Evolutionary conservation across 1,140 invertebrate genomes (phyloP), one percentile per base, ranked within the genome.

Genomic region (Papilio machaon): DNA sequence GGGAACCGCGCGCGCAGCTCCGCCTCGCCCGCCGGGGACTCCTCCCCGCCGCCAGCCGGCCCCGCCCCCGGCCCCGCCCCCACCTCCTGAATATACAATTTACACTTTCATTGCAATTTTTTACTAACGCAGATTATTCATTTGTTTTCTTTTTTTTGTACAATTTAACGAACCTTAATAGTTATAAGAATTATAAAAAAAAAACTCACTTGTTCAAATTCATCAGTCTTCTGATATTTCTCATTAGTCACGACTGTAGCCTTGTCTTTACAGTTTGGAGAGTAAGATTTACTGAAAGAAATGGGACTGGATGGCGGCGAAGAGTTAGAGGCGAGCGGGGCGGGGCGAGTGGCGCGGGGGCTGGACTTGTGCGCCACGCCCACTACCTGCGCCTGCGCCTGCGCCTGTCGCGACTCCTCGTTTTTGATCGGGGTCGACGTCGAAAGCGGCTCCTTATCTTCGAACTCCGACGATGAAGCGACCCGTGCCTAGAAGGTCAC

Each of bases 341-440:
- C 52, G 82, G 82, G 47, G 74, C 67, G 73, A 13, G 82, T 78
- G 30, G 82, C 83, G 30, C 83, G 85, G 58, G 84, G 43, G 7
- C 58, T 35, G 54, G 81, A 83, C 94, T 88, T 95, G 88, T 91
- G 93, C 60, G 93, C 93, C 89, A 93, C 88, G 52, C 89, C 92
- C 52, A 94, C 94, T 54, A 94, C 89, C 49, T 91, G 90, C n/a
- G 85, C 95, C 43, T 91, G 90, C n/a, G 85, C 95, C 43, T 88
- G 88, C 64, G 54, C 54, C 47, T 87, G 82, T 80, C 86, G 86
- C 58, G 49, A 73, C 73, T 83, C 82, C 10, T 87, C 85, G 19
- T 83, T 84, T 82, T 94, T 94, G 19, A 94, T 88, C 2, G 94
- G 93, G 10, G 93, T 95, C 5, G 94, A 95, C 19, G 93, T 93